Evolutionary conservation across 2,113 vertebrate genomes (phyloP).

Genomic region (Callospermophilus lateralis): DNA sequence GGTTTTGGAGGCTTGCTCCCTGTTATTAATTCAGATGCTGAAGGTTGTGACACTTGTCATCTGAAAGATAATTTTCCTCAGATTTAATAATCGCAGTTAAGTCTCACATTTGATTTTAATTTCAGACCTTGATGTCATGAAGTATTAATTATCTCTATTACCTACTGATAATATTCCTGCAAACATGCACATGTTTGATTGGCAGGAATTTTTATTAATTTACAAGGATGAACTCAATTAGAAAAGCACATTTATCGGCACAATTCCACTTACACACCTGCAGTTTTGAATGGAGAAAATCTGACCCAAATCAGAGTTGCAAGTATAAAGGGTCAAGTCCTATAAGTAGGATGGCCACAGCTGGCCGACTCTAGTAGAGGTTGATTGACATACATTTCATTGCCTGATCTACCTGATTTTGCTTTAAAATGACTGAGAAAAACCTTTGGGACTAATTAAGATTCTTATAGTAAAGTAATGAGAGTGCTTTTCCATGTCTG

Average conservation of each 20-base stretch:
- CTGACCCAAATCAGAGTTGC: slow-evolving; percentile 82
- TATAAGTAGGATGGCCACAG: background rate
- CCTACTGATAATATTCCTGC: slow-evolving; percentile 83
- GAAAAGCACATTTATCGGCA: slow-evolving; percentile 83
- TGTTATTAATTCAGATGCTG: slow-evolving; percentile 79
- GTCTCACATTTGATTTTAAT: slow-evolving; percentile 85
- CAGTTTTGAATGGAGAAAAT: slow-evolving; percentile 73
- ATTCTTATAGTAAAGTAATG: slow-evolving; percentile 87
- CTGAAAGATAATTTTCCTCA: slow-evolving; percentile 85
- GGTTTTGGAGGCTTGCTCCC: slow-evolving; percentile 68
- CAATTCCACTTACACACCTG: slow-evolving; percentile 82
- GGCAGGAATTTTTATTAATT: slow-evolving; percentile 87
- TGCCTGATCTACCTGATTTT: slow-evolving; percentile 85
- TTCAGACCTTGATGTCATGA: slow-evolving; percentile 83
- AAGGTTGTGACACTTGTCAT: slow-evolving; percentile 85
- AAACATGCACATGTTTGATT: slow-evolving; percentile 83
- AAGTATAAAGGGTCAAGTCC: slow-evolving; percentile 76
- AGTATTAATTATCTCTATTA: slow-evolving; percentile 86
- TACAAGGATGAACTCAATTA: slow-evolving; percentile 88
- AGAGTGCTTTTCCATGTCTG: slow-evolving; percentile 82
- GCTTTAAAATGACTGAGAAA: slow-evolving; percentile 80
- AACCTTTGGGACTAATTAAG: slow-evolving; percentile 90
- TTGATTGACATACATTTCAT: slow-evolving; percentile 83
- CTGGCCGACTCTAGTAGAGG: slow-evolving; percentile 78
- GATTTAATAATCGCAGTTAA: slow-evolving; percentile 86